Percentiles rank a stretch among this genome's conserved stretches.
Evolutionary conservation across 1,140 invertebrate species (phyloP).

Genomic region (Venturia canescens): DNA sequence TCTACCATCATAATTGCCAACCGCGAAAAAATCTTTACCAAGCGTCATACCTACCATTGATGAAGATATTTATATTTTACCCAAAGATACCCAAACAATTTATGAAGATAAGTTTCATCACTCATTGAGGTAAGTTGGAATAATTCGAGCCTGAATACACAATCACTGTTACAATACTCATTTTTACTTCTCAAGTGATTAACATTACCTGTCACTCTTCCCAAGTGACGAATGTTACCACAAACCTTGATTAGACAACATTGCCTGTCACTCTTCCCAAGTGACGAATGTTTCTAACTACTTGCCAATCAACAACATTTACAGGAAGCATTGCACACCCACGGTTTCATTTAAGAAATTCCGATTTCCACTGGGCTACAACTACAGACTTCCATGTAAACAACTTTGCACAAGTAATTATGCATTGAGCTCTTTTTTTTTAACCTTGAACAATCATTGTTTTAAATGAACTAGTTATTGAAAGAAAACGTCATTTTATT

Average conservation of each 20-base stretch:
- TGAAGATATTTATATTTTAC: no score
- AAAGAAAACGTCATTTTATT: no score
- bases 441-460: no score
- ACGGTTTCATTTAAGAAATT: no score
- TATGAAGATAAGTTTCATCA: not conserved
- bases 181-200: not conserved
- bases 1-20: no score
- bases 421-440: not conserved
- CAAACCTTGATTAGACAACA: not conserved
- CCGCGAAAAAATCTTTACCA: no score
- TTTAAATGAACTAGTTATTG: no score
- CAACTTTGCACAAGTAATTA: not conserved
- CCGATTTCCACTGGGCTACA: no score
- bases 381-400: not conserved
- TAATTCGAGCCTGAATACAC: not conserved
- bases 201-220: not conserved
- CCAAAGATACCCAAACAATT: no score
- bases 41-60: no score
- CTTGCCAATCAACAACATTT: not conserved
- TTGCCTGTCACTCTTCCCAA: not conserved
- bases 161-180: not conserved
- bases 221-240: conserved; percentile 3
- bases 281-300: not conserved
- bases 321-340: not conserved
- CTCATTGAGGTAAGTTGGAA: not conserved